phyloP scores from a whole-genome alignment of 1,140 invertebrate genomes.

The Chrysomallon squamiferum region DNA sequence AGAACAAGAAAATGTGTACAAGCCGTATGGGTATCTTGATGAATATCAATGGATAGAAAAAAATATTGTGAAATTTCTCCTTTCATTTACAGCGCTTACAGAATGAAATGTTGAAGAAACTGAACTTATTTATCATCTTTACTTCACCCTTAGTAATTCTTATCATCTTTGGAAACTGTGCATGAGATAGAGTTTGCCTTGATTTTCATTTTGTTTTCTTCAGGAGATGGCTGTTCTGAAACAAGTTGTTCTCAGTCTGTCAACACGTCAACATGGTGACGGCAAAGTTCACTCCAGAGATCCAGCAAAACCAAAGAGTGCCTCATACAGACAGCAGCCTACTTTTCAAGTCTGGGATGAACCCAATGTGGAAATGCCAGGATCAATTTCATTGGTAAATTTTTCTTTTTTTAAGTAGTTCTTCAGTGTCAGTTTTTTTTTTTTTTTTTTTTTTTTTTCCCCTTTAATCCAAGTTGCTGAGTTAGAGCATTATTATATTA shows the following conservation, averaged over 20 bases:
- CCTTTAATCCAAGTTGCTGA: not conserved
- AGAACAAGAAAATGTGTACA: too few species aligned
- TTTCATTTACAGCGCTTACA: too few species aligned
- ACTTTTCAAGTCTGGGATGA: constrained; percentile 47
- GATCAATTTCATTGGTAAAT: constrained; percentile 46
- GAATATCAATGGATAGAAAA: too few species aligned
- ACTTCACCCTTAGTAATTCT: too few species aligned
- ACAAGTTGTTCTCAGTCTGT: constrained; percentile 52
- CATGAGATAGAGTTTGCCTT: too few species aligned
- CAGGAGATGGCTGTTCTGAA: constrained; percentile 59
- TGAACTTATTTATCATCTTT: too few species aligned
- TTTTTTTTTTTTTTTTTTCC: not conserved
- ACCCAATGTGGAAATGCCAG: constrained; percentile 44
- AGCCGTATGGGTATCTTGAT: too few species aligned
- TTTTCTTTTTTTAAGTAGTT: not conserved
- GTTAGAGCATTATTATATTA: not conserved
- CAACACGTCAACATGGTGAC: constrained; percentile 35
- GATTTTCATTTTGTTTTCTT: too few species aligned
- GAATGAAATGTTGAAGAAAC: too few species aligned
- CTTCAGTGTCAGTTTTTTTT: not conserved
- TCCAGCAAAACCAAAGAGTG: constrained; percentile 31
- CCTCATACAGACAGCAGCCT: constrained; percentile 26
- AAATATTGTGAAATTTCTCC: too few species aligned
- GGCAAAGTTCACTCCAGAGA: constrained; percentile 33
- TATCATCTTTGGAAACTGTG: too few species aligned